Percentiles rank a stretch among this genome's conserved stretches.
Evolutionary conservation across 2,797 vertebrate genomes (phyloP).

Genomic region (Danio jaintianensis): DNA sequence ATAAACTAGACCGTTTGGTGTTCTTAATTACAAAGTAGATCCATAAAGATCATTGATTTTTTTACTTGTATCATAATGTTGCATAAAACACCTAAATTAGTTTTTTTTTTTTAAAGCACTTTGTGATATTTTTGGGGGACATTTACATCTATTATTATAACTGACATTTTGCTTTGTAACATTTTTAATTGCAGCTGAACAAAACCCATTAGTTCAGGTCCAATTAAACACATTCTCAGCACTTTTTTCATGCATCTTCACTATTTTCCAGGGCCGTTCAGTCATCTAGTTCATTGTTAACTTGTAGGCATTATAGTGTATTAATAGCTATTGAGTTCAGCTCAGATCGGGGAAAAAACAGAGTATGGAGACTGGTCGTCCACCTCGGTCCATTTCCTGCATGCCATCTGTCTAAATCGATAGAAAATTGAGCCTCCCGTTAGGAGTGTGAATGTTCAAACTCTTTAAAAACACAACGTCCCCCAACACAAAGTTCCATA

Average conservation of each 20-base stretch:
- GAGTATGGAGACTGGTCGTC: conserved; percentile 3
- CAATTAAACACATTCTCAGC: conserved; percentile 6
- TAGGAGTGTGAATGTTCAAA: conserved; percentile 3
- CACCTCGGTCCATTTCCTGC: conserved; percentile 1
- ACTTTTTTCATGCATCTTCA: conserved; percentile 13
- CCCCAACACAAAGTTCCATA: neutral
- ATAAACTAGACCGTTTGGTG: neutral
- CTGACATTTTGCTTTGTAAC: neutral
- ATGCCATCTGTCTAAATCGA: conserved; percentile 17
- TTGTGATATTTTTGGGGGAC: neutral
- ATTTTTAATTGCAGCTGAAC: neutral
- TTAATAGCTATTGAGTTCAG: conserved; percentile 7
- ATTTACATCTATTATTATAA: neutral
- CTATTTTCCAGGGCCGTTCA: neutral
- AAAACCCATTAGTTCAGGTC: neutral
- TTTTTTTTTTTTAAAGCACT: too few species aligned
- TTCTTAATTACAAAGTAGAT: neutral
- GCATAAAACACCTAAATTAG: neutral
- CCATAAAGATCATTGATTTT: neutral
- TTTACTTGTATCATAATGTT: neutral
- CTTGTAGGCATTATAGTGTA: conserved; percentile 13
- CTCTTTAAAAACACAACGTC: neutral
- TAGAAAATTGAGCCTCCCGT: conserved; percentile 28
- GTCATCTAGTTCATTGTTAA: conserved; percentile 13
- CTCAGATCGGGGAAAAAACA: conserved; percentile 6